Base-by-base conservation (phyloP, 2,797 vertebrate species). In the Rhodeus uyekii region DNA sequence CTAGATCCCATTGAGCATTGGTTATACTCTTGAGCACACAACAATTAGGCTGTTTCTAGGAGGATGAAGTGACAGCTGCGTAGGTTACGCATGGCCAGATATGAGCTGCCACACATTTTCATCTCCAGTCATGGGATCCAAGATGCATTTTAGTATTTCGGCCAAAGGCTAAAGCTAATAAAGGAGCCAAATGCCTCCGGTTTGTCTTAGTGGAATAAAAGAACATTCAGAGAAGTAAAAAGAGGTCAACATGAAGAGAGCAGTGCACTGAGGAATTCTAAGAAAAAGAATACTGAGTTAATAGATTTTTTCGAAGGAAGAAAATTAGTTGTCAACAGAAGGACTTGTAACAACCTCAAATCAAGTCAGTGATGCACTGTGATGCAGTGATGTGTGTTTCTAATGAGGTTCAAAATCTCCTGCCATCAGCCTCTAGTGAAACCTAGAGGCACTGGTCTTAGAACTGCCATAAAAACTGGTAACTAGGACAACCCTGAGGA, bases 61-160 rank as follows among this genome's bases (percentile, higher is more conserved):
- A 72, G 86, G 79, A 67, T 39, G 60, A 73, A 48, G 82, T 82
- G 90, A 91, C 90, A 90, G 90, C 88, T 91, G 91, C 87, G 83
- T 80, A 76, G 87, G 86, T 50, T 36, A 63, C 67, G 32, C 53
- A 39, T 76, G 69, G 38, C 36, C 61, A 64, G 87, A 87, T 80
- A 76, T 42, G 72, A 87, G 87, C 83, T 53, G 87, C 80, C 5
- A 74, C 81, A 87, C 42, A 72, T 89, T 36, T 44, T 48, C 68
- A 48, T 85, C 83, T 79, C 86, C 79, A 85, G 85, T 89, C 88
- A 90, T 44, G 64, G 87, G 89, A 90, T 91, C 88, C 83, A 71
- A 83, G 83, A 86, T 86, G 86, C 76, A 64, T 83, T 77, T 80
- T 60, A 79, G 3, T 13, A 22, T 67, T 58, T 76, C 69, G 63